Conservation (phyloP, 2,888 invertebrate species). For the Brenthis daphne region DNA sequence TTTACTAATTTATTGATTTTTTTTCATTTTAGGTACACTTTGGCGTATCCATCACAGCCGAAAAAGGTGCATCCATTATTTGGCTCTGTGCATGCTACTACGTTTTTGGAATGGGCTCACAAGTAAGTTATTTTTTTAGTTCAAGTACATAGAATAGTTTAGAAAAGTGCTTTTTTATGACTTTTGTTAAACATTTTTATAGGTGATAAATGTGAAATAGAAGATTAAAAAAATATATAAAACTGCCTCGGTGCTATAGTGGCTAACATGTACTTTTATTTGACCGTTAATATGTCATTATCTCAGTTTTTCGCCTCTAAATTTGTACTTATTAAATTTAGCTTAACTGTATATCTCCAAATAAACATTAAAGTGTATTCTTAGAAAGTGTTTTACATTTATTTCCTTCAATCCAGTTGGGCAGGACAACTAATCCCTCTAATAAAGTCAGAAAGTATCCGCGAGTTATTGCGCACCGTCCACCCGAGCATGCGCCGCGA, state of each 20-base stretch:
- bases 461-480: conserved; percentile 85
- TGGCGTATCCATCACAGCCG: conserved; percentile 72
- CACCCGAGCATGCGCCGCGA: conserved; percentile 89
- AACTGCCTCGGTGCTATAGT: too few relatives aligned
- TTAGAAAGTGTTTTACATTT: too few relatives aligned
- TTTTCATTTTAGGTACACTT: conserved; percentile 61
- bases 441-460: conserved; percentile 82
- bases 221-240: too few relatives aligned
- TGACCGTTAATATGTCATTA: too few relatives aligned
- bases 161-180: too few relatives aligned
- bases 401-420: conserved; percentile 78
- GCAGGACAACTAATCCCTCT: conserved; percentile 85
- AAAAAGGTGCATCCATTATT: conserved; percentile 83
- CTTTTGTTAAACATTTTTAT: too few relatives aligned
- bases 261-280: too few relatives aligned
- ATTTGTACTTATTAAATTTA: too few relatives aligned
- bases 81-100: conserved; percentile 85
- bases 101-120: conserved; percentile 88
- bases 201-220: too few relatives aligned
- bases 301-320: too few relatives aligned
- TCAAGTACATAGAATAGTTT: neutral
- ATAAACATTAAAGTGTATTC: too few relatives aligned
- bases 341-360: too few relatives aligned
- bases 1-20: neutral
- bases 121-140: conserved; percentile 66